These are phyloP conservation scores for Clarias platycephalus DNA, from an alignment of 2,797 vertebrate genomes.

Conservation along the genomic window DNA sequence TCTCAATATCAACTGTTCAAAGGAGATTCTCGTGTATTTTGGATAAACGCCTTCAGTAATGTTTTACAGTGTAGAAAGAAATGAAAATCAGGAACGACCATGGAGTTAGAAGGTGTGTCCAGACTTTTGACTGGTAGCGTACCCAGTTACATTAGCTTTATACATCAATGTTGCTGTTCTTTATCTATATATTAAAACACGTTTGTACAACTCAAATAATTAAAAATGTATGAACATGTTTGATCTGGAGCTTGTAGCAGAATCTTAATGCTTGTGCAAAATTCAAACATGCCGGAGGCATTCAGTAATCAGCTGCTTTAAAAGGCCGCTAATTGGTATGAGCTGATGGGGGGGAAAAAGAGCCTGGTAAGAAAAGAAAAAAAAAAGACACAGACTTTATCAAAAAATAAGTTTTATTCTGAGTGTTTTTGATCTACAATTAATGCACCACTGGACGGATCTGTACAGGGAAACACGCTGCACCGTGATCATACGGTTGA, in stretches of 20 bases:
- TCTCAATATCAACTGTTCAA: no score
- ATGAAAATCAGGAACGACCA: no score
- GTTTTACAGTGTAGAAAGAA: no score
- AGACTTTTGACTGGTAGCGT: no score
- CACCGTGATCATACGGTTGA: neutral
- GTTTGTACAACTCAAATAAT: neutral
- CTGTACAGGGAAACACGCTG: constrained; percentile 15
- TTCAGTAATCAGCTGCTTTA: neutral
- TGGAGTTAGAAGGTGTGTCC: no score
- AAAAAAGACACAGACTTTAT: neutral
- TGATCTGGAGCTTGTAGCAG: no score
- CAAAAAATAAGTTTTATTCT: constrained; percentile 40
- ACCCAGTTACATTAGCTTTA: neutral
- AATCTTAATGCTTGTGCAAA: neutral
- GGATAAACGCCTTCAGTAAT: no score
- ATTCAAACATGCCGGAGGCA: neutral
- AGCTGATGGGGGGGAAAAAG: neutral
- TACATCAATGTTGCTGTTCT: neutral
- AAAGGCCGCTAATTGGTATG: neutral
- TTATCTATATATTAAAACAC: neutral
- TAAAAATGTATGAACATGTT: neutral
- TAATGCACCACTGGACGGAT: constrained; percentile 32
- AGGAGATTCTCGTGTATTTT: no score
- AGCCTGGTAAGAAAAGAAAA: neutral
- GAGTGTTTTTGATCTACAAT: constrained; percentile 28